Conservation (phyloP, 2,888 invertebrate genomes). For the Hyalella azteca region DNA sequence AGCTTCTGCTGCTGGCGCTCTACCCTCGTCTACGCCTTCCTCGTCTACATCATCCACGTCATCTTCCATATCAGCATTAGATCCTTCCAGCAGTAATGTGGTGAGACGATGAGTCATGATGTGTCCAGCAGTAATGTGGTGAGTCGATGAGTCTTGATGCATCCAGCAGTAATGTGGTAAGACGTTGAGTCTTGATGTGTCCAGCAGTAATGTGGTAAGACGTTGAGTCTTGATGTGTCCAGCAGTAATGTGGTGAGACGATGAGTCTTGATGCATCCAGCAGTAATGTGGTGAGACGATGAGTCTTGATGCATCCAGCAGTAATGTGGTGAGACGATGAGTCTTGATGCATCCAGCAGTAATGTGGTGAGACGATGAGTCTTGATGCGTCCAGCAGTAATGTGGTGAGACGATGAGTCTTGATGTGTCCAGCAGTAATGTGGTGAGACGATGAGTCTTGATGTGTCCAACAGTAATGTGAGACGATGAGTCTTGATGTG, state of each 20-base stretch:
- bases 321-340: background rate
- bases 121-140: background rate
- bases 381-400: too few species aligned
- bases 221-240: background rate
- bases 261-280: too few species aligned
- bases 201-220: background rate
- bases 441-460: too few species aligned
- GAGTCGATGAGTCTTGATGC: background rate
- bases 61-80: slow-evolving; percentile 22
- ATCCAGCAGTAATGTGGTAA: background rate
- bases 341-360: too few species aligned
- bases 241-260: background rate
- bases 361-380: too few species aligned
- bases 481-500: background rate
- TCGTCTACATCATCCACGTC: slow-evolving; percentile 11
- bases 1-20: background rate
- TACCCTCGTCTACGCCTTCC: background rate
- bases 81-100: slow-evolving; percentile 13
- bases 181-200: background rate
- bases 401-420: too few species aligned
- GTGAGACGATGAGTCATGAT: background rate
- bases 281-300: background rate
- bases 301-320: background rate
- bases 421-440: too few species aligned
- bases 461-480: background rate